phyloP scores from a whole-genome alignment of 92 coral and sea anemone species.

The Scolanthus callimorphus region DNA sequence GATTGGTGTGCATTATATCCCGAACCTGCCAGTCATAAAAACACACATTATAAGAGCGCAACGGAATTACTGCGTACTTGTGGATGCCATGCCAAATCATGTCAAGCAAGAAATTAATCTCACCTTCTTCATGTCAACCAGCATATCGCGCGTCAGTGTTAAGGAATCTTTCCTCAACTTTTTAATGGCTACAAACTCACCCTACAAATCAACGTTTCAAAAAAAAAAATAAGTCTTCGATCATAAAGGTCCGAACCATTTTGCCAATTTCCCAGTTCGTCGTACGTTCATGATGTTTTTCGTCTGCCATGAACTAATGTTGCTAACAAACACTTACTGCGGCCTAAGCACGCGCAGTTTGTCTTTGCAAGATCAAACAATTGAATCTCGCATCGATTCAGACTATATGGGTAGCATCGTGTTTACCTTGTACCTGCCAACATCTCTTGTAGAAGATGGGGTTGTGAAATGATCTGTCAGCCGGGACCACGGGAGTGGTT shows the following conservation, averaged over 20 bases:
- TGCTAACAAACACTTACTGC: too few relatives aligned
- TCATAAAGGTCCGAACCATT: too few relatives aligned
- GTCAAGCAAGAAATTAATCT: neutral
- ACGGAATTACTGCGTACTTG: too few relatives aligned
- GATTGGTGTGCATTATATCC: constrained; percentile 44
- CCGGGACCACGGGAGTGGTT: neutral
- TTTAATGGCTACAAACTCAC: constrained; percentile 65
- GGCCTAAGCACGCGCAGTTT: too few relatives aligned
- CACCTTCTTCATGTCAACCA: constrained; percentile 77
- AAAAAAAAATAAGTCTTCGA: too few relatives aligned
- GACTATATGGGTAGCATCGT: too few relatives aligned
- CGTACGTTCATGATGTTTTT: neutral
- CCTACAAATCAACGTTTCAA: too few relatives aligned
- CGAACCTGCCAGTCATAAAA: constrained; percentile 37
- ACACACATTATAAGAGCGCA: neutral
- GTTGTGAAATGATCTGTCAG: neutral
- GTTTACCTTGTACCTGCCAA: constrained; percentile 54
- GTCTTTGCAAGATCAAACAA: too few relatives aligned
- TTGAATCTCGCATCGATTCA: too few relatives aligned
- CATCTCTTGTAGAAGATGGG: constrained; percentile 2
- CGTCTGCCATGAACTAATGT: too few relatives aligned
- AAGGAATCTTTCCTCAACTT: constrained; percentile 45
- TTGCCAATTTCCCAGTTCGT: too few relatives aligned
- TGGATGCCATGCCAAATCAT: neutral
- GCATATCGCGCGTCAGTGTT: constrained; percentile 55